Evolutionary conservation across 1,140 invertebrate species (phyloP).

Genomic region (Drosophila truncata): DNA sequence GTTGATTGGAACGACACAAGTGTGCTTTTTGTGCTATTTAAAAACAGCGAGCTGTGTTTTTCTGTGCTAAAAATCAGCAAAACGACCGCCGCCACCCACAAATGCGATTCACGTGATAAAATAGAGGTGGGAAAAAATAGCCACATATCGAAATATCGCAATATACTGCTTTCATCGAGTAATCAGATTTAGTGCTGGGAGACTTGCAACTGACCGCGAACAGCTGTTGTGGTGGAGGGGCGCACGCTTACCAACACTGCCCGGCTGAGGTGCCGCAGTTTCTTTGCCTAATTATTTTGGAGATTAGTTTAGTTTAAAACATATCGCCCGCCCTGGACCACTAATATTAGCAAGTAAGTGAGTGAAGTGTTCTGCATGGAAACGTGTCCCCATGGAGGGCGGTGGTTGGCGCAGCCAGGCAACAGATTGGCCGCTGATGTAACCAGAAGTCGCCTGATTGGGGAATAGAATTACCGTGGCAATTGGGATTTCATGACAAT

Average conservation of each 20-base stretch:
- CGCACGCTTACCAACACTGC: slow-evolving; percentile 42
- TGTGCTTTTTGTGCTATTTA: slow-evolving; percentile 58
- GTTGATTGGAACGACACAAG: slow-evolving; percentile 43
- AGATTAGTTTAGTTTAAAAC: slow-evolving; percentile 49
- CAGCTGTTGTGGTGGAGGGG: slow-evolving; percentile 23
- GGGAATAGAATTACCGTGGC: slow-evolving; percentile 6
- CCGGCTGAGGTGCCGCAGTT: slow-evolving; percentile 40
- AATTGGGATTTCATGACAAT: slow-evolving; percentile 20
- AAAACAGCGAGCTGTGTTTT: slow-evolving; percentile 40
- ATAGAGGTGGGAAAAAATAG: not conserved
- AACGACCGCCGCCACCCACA: slow-evolving; percentile 77
- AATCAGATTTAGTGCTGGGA: too few species aligned
- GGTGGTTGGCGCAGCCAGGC: not conserved
- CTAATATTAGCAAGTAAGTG: slow-evolving; percentile 35
- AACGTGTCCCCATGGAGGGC: not conserved
- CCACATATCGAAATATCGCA: not conserved
- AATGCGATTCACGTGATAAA: slow-evolving; percentile 68
- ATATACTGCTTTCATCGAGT: too few species aligned
- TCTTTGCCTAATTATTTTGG: slow-evolving; percentile 34
- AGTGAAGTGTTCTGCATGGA: not conserved
- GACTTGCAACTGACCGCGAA: too few species aligned
- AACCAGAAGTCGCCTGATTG: slow-evolving; percentile 39
- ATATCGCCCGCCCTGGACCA: slow-evolving; percentile 44
- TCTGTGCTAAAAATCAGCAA: slow-evolving; percentile 64
- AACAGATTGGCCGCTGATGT: slow-evolving; percentile 26